These are phyloP conservation scores for Sminthurinus signatus DNA, from an alignment of 1,140 invertebrate species.

Conservation along the genomic window DNA sequence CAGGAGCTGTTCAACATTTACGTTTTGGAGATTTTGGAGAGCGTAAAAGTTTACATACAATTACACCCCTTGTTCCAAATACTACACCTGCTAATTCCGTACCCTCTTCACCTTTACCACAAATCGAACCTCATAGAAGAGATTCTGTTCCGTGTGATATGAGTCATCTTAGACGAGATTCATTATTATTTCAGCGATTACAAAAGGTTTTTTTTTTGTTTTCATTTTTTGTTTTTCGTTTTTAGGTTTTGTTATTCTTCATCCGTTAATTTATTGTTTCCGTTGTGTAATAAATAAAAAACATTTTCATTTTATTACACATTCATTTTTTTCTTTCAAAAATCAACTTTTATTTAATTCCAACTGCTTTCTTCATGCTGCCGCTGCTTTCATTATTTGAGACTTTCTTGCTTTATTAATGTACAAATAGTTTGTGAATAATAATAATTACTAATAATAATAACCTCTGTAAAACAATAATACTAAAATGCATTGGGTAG, in stretches of 20 bases:
- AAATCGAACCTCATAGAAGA: neutral
- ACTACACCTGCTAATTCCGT: constrained; percentile 13
- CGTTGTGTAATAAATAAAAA: too few species aligned
- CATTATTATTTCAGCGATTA: constrained; percentile 46
- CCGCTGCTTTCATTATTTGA: too few species aligned
- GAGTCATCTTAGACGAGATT: constrained; percentile 35
- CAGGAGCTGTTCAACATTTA: constrained; percentile 20
- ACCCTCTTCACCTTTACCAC: constrained; percentile 20
- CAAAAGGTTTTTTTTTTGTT: constrained; percentile 45
- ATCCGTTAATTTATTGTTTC: too few species aligned
- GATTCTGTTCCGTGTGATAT: constrained; percentile 6
- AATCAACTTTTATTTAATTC: too few species aligned
- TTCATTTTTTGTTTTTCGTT: constrained; percentile 8
- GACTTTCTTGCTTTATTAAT: too few species aligned
- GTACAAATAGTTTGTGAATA: too few species aligned
- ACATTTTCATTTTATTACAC: too few species aligned
- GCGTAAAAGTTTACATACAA: constrained; percentile 13
- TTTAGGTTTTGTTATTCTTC: neutral
- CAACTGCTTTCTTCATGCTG: too few species aligned
- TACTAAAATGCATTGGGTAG: too few species aligned
- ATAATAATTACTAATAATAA: too few species aligned
- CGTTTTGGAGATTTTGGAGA: constrained; percentile 12
- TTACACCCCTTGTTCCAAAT: constrained; percentile 27
- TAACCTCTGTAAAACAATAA: too few species aligned
- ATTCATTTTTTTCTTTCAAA: too few species aligned